Conservation (phyloP, 2,797 vertebrate species). For the Helicolenus hilgendorfi region DNA sequence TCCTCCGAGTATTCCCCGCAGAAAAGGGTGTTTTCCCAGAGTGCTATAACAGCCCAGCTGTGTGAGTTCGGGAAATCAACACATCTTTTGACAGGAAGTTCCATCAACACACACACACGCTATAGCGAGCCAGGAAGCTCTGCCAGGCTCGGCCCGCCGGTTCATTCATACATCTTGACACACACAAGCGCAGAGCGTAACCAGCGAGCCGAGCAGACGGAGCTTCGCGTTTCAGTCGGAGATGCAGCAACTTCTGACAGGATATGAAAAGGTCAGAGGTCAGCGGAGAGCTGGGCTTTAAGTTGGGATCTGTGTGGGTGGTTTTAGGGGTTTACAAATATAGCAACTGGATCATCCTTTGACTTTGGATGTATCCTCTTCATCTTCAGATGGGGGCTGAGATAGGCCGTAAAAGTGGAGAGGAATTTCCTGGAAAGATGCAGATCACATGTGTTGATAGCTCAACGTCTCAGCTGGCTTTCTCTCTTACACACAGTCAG, state of each 20-base stretch:
- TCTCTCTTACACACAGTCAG: not conserved
- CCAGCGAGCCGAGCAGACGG: slow-evolving; percentile 23
- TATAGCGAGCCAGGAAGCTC: slow-evolving; percentile 67
- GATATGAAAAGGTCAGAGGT: slow-evolving; percentile 67
- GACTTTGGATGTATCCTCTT: slow-evolving; percentile 38
- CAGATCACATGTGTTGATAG: slow-evolving; percentile 35
- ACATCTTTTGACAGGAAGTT: slow-evolving; percentile 83
- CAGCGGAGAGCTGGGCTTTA: slow-evolving; percentile 16
- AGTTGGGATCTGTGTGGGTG: slow-evolving; percentile 38
- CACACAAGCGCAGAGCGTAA: slow-evolving; percentile 2
- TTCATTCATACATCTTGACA: slow-evolving; percentile 83
- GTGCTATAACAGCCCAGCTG: slow-evolving; percentile 64
- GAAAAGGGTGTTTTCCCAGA: slow-evolving; percentile 64
- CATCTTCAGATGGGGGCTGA: slow-evolving; percentile 47
- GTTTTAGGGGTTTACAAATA: slow-evolving; percentile 38
- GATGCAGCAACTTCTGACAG: slow-evolving; percentile 51
- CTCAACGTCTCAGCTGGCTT: not conserved
- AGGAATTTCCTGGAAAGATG: slow-evolving; percentile 64
- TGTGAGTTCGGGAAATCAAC: slow-evolving; percentile 68
- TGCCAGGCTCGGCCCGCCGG: slow-evolving; percentile 43
- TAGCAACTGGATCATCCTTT: slow-evolving; percentile 33
- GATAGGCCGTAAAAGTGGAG: not conserved
- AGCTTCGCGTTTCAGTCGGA: slow-evolving; percentile 19
- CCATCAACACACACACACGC: slow-evolving; percentile 30
- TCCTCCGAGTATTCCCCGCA: slow-evolving; percentile 24